Percentiles rank a stretch among this genome's conserved stretches.
phyloP scores from a whole-genome alignment of 2,888 invertebrate genomes.

The Liodrosophila aerea region DNA sequence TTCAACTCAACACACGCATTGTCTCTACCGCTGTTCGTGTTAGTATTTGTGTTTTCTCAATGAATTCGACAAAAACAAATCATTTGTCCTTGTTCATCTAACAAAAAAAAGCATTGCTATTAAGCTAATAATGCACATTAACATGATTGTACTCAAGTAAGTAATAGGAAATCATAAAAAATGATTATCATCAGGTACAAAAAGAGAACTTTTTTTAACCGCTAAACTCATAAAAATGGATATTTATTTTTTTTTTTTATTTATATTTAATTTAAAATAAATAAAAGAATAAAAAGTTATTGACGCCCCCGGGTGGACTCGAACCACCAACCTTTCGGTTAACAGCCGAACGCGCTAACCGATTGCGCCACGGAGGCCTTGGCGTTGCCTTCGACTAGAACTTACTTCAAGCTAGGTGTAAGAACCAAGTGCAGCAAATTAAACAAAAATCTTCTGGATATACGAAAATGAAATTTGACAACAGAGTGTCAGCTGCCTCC shows the following conservation, averaged over 20 bases:
- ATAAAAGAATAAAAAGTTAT: conserved; percentile 12
- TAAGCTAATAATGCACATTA: conserved; percentile 57
- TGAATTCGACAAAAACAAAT: conserved; percentile 33
- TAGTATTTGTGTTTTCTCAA: conserved; percentile 17
- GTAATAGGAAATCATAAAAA: conserved; percentile 14
- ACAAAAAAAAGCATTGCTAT: conserved; percentile 34
- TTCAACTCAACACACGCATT: conserved; percentile 68
- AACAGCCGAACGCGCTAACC: conserved; percentile 99
- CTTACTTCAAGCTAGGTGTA: neutral
- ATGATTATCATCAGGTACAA: conserved; percentile 14
- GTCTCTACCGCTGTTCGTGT: conserved; percentile 41
- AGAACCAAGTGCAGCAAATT: neutral
- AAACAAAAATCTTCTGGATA: conserved; percentile 3
- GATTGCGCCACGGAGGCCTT: conserved; percentile 92
- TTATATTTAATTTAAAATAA: neutral
- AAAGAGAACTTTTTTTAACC: neutral
- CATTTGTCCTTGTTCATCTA: conserved; percentile 60
- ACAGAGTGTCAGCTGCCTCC: conserved; percentile 79
- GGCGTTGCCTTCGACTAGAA: neutral
- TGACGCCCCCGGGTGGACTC: conserved; percentile 96
- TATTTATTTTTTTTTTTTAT: neutral
- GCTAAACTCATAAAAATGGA: conserved; percentile 3
- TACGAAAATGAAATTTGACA: conserved; percentile 8
- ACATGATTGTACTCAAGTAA: conserved; percentile 61
- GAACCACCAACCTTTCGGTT: conserved; percentile 99